A percentile compares a stretch with the other conserved stretches of the same genome.
Conservation (phyloP, 2,888 invertebrate species). For the Malthinus flaveolus region DNA sequence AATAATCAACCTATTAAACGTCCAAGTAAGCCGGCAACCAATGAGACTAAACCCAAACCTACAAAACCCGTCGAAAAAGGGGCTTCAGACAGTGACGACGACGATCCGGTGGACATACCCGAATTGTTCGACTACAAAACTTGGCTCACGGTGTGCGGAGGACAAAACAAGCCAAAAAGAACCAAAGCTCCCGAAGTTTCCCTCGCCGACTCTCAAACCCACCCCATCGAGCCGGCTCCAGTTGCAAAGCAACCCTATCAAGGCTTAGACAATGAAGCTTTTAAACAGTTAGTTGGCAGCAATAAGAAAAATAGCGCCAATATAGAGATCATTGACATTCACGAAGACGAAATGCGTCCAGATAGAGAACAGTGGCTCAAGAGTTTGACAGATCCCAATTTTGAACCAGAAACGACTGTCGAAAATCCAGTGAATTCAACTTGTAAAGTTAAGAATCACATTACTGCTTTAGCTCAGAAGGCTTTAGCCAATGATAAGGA, state of each 20-base stretch:
- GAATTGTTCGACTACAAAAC: slow-evolving; percentile 53
- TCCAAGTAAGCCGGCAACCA: not conserved
- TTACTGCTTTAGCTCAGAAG: slow-evolving; percentile 90
- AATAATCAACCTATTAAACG: not conserved
- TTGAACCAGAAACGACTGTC: slow-evolving; percentile 56
- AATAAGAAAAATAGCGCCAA: slow-evolving; percentile 66
- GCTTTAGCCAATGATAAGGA: slow-evolving; percentile 95
- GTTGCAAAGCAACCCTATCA: slow-evolving; percentile 54
- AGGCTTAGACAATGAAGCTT: slow-evolving; percentile 57
- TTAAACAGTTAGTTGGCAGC: slow-evolving; percentile 71
- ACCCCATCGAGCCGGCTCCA: slow-evolving; percentile 50
- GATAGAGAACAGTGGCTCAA: slow-evolving; percentile 84
- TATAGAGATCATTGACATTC: slow-evolving; percentile 80
- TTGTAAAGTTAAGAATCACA: slow-evolving; percentile 87
- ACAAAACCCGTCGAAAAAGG: not conserved
- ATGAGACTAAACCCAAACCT: not conserved
- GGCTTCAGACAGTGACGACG: slow-evolving; percentile 42
- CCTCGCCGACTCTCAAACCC: slow-evolving; percentile 51
- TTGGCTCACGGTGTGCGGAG: slow-evolving; percentile 57
- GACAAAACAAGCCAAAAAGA: slow-evolving; percentile 22
- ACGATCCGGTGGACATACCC: slow-evolving; percentile 57
- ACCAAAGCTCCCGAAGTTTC: slow-evolving; percentile 51
- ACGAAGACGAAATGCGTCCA: slow-evolving; percentile 77
- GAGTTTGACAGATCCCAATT: slow-evolving; percentile 69
- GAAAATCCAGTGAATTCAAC: slow-evolving; percentile 59